phyloP scores from a whole-genome alignment of 2,888 invertebrate species.

The Chironomus riparius region DNA sequence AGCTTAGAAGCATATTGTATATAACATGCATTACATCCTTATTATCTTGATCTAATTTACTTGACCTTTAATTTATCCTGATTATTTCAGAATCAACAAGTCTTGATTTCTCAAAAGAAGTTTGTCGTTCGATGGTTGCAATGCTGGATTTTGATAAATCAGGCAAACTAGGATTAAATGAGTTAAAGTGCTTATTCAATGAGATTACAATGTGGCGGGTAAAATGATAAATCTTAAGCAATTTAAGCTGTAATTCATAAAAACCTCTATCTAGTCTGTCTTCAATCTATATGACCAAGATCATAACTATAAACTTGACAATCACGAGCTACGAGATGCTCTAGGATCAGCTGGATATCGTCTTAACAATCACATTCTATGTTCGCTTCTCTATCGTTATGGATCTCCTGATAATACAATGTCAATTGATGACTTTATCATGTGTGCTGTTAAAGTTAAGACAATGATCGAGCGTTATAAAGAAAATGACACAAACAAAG shows the following conservation, averaged over 20 bases:
- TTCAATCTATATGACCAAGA: constrained; percentile 79
- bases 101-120: constrained; percentile 56
- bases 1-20: no score
- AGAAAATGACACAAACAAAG: constrained; percentile 59
- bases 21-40: no score
- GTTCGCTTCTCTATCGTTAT: constrained; percentile 84
- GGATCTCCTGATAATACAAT: constrained; percentile 74
- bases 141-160: constrained; percentile 62
- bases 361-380: constrained; percentile 81
- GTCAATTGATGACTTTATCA: constrained; percentile 88
- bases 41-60: no score
- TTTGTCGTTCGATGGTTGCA: constrained; percentile 64
- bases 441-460: constrained; percentile 87
- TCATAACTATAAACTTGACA: constrained; percentile 67
- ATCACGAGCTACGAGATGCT: constrained; percentile 76
- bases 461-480: constrained; percentile 88
- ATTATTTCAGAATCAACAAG: no score
- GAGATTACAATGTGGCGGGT: constrained; percentile 53
- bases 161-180: constrained; percentile 61
- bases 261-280: constrained; percentile 53
- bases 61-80: no score
- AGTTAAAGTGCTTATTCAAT: constrained; percentile 58
- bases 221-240: not conserved
- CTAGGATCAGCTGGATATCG: constrained; percentile 83
- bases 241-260: not conserved